Percentiles rank a stretch among this genome's conserved stretches.
These are phyloP conservation scores for Mechanitis messenoides DNA, from an alignment of 2,888 invertebrate species.

Conservation along the genomic window DNA sequence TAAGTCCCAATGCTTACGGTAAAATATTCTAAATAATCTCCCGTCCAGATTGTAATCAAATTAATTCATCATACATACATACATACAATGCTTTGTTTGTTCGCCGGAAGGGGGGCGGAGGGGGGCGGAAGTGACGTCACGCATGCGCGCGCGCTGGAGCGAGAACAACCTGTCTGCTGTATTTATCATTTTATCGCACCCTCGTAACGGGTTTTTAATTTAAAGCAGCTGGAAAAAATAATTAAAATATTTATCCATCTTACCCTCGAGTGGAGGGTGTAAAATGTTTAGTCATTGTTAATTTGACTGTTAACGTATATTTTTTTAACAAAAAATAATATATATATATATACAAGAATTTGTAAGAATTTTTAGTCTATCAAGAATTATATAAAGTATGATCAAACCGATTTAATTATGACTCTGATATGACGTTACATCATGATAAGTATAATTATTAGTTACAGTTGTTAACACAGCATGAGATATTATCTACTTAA, in stretches of 20 bases:
- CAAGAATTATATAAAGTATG: too few relatives aligned
- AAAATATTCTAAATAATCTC: conserved; percentile 3
- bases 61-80: conserved; percentile 6
- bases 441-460: too few relatives aligned
- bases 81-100: conserved; percentile 12
- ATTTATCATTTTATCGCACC: conserved; percentile 25
- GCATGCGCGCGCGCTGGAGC: conserved; percentile 33
- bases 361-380: too few relatives aligned
- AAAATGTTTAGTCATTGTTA: conserved; percentile 2
- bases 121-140: conserved; percentile 38
- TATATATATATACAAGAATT: too few relatives aligned
- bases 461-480: too few relatives aligned
- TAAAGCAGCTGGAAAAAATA: conserved; percentile 23
- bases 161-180: conserved; percentile 29
- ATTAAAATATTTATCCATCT: conserved; percentile 9
- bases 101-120: conserved; percentile 31
- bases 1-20: neutral
- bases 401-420: too few relatives aligned
- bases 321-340: too few relatives aligned
- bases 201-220: conserved; percentile 27
- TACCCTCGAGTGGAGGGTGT: too few relatives aligned
- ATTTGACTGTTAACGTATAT: neutral
- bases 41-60: neutral
- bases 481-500: too few relatives aligned
- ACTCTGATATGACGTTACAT: too few relatives aligned